phyloP scores from a whole-genome alignment of 2,797 vertebrate genomes.

The Stomatorhinus walkeri region DNA sequence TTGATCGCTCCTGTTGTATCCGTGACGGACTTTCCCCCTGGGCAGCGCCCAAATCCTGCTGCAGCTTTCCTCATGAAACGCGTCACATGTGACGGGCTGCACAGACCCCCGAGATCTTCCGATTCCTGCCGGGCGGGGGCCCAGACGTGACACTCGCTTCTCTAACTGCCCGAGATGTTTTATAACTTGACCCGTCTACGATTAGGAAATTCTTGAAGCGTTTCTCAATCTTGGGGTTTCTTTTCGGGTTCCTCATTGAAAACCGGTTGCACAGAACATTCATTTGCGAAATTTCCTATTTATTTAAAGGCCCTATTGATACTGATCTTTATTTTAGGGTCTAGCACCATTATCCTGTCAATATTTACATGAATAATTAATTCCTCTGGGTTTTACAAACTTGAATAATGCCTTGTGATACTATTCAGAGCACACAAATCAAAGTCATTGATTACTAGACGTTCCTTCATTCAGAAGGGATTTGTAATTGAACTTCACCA shows the following conservation, averaged over 20 bases:
- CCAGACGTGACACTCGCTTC: conserved; percentile 20
- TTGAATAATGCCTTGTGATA: neutral
- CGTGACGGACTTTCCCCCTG: conserved; percentile 27
- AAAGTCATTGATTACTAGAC: neutral
- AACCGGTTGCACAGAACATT: neutral
- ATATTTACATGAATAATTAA: conserved; percentile 12
- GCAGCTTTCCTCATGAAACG: conserved; percentile 21
- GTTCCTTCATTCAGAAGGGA: neutral
- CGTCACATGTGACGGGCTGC: neutral
- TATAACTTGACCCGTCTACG: neutral
- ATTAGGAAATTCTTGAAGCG: conserved; percentile 30
- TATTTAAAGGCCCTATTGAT: neutral
- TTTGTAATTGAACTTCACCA: neutral
- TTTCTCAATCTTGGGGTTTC: neutral
- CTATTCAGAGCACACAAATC: neutral
- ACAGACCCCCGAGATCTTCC: neutral
- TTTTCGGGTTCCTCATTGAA: neutral
- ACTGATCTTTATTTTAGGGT: neutral
- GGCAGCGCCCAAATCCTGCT: conserved; percentile 8
- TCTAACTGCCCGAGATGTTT: conserved; percentile 34
- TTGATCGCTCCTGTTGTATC: conserved; percentile 32
- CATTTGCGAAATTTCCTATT: neutral
- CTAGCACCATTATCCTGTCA: neutral
- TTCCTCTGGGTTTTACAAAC: neutral
- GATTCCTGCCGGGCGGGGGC: conserved; percentile 16